Conservation (phyloP, 1,140 invertebrate genomes). For the Caenorhabditis tropicalis region DNA sequence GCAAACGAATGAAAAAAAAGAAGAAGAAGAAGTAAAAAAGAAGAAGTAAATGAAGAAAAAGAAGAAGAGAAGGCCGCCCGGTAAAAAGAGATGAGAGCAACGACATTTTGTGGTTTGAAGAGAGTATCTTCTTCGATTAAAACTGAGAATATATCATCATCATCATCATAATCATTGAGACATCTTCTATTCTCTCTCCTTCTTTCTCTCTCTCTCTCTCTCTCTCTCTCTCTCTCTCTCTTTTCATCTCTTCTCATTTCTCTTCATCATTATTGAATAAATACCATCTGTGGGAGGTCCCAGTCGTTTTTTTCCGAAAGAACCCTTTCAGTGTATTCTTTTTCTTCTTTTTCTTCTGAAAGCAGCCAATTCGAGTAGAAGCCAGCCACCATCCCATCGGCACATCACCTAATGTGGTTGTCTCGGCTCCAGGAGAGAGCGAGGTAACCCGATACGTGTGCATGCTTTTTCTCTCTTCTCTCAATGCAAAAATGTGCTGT, state of each 20-base stretch:
- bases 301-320: background rate
- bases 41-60: background rate
- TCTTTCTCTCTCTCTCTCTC: background rate
- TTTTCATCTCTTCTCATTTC: no score
- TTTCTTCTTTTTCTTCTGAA: background rate
- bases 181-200: no score
- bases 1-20: no score
- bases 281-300: no score
- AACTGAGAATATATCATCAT: slow-evolving; percentile 26
- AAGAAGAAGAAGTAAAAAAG: background rate
- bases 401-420: slow-evolving; percentile 41
- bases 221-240: background rate
- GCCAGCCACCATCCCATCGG: background rate
- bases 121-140: background rate
- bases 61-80: background rate
- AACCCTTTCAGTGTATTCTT: no score
- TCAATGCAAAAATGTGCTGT: background rate
- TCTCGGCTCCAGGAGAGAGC: background rate
- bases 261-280: no score
- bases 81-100: background rate
- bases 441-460: slow-evolving; percentile 28
- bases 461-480: background rate
- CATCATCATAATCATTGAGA: background rate
- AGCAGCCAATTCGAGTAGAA: background rate
- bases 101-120: background rate